Base-by-base conservation (phyloP, 2,797 vertebrate species). In the Otolemur crassicaudatus region DNA sequence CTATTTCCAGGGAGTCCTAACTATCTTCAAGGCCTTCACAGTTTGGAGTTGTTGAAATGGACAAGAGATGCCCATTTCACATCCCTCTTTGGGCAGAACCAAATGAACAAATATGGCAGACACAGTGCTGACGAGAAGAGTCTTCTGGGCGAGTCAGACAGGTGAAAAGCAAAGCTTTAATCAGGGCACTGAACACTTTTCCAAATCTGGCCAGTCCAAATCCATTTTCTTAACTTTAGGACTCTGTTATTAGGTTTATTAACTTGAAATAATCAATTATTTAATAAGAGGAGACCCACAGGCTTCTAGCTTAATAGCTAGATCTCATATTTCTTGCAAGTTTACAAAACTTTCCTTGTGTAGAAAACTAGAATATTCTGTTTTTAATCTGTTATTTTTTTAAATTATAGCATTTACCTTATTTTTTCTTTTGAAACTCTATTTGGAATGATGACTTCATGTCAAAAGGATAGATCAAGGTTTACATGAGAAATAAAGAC, bases 401-500 rank as follows among this genome's bases (percentile, higher is more conserved):
- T 61, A 85, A 90, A 92, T 90, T 43, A 84, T 8, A 94, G 46
- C 7, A 94, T n/a, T 91, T 91, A 92, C 60, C 20, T 40, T 73
- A 60, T 82, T 75, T 81, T 49, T 77, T 58, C 37, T 88, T 77
- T 84, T 80, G 77, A 84, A 94, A 93, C 22, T 87, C 49, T 81
- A 69, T 56, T 91, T 13, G 67, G 46, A 90, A 87, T 81, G 82
- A 93, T 86, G 53, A 70, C 23, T 89, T 84, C 89, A 73, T 23
- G 10, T 27, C 94, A 19, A 14, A 87, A 94, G 70, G 34, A 34
- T 80, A 95, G 77, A 29, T 69, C 46, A 96, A 95, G 29, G 23
- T 75, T 89, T 86, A 93, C 87, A 69, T 94, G 34, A 93, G 43
- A 91, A 95, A 23, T 43, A 65, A 69, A 79, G 65, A 80, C 88